Base-by-base conservation (phyloP, 2,888 invertebrate species). In the Trichopoda pennipes region DNA sequence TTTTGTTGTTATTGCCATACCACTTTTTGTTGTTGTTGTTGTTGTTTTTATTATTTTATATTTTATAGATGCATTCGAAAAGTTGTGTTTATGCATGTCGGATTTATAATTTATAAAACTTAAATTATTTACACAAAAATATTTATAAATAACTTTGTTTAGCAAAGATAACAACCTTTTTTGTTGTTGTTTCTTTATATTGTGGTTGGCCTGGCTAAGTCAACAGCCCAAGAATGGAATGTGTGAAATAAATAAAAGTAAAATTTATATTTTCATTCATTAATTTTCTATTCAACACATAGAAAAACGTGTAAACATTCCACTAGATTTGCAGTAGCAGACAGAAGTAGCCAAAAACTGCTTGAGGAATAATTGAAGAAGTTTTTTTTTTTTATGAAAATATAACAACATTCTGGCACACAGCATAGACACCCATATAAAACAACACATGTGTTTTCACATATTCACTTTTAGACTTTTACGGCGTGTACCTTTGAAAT, bases 21-120 rank as follows among this genome's bases (percentile, higher is more conserved):
- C n/a, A 10, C 17, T 32, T 9, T 23, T 38, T 42, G 55, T 28
- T 6, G 28, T 35, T 12, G 12, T 38, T 12, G 38, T 53, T 56
- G 12, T 68, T 51, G 12, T 53, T 9, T 17, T 38, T 2, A 51
- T 69, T 61, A n/a, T 58, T 63, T 28, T 55, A 68, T 69, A 55
- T 76, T 80, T 82, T 84, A 80, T 79, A 74, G 81, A 76, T 70
- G 74, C 74, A 63, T 64, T 75, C 61, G 70, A 84, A 83, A 85
- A 84, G 80, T 80, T 84, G 85, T 85, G 84, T 85, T 85, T 85
- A 85, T 85, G 85, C 85, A 84, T 84, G 84, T 85, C 84, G 84
- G 83, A 83, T n/a, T n/a, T n/a, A n/a, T 84, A 84, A 84, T 84
- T 85, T 84, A 84, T 85, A 85, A 83, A 85, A 85, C 84, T 85